Conservation (phyloP, 2,113 vertebrate species). For the Trichomycterus rosablanca region DNA sequence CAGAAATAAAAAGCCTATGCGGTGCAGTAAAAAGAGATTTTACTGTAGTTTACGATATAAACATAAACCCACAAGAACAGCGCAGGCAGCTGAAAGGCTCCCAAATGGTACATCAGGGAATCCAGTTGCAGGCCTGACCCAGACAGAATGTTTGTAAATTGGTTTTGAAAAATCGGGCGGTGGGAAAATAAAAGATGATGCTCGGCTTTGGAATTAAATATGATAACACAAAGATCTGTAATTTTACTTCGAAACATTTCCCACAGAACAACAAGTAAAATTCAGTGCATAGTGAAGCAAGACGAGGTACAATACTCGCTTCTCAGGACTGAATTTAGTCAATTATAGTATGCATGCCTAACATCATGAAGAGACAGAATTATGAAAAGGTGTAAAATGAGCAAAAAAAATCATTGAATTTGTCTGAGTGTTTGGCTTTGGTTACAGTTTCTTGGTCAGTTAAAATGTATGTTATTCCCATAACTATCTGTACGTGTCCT, state of each 20-base stretch:
- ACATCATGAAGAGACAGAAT: too few species aligned
- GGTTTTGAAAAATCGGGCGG: slow-evolving; percentile 54
- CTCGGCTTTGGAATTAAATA: slow-evolving; percentile 35
- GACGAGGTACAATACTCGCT: too few species aligned
- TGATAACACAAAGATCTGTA: slow-evolving; percentile 32
- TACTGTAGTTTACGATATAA: slow-evolving; percentile 57
- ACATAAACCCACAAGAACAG: slow-evolving; percentile 50
- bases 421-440: too few species aligned
- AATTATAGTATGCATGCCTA: too few species aligned
- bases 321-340: too few species aligned
- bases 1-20: slow-evolving; percentile 44
- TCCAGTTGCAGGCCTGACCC: slow-evolving; percentile 55
- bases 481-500: too few species aligned
- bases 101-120: slow-evolving; percentile 57
- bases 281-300: too few species aligned
- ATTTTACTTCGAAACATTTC: slow-evolving; percentile 22
- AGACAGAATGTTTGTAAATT: slow-evolving; percentile 57
- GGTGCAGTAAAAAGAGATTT: slow-evolving; percentile 57
- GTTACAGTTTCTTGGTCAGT: too few species aligned
- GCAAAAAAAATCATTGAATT: too few species aligned
- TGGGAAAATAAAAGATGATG: slow-evolving; percentile 46
- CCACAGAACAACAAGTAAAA: neutral
- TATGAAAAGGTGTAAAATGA: too few species aligned
- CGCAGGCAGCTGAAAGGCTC: slow-evolving; percentile 46
- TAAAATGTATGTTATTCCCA: too few species aligned